A percentile compares a stretch with the other conserved stretches of the same genome.
Conservation (phyloP, 2,797 vertebrate species). For the Gobio occitaniae region DNA sequence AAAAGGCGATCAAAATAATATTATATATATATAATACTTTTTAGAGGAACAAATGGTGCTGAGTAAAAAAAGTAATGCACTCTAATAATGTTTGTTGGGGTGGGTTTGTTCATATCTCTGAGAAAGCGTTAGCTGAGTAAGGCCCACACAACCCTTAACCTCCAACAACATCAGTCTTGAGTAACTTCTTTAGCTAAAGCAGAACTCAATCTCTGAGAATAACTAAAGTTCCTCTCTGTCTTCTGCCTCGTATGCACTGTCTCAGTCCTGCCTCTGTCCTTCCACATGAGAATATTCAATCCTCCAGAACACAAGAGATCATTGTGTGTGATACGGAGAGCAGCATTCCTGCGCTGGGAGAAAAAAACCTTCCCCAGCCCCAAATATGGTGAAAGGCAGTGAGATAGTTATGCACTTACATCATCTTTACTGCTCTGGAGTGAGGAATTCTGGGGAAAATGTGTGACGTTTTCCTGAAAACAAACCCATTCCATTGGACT, state of each 20-base stretch:
- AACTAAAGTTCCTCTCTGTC: neutral
- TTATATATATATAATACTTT: too few relatives aligned
- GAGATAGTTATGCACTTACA: slow-evolving; percentile 53
- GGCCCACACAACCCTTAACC: neutral
- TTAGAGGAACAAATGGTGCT: too few relatives aligned
- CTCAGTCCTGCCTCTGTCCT: neutral
- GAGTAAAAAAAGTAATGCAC: too few relatives aligned
- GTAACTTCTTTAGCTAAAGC: neutral
- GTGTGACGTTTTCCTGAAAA: slow-evolving; percentile 25
- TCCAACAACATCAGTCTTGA: neutral
- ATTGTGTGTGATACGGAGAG: slow-evolving; percentile 24
- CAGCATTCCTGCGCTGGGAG: slow-evolving; percentile 50
- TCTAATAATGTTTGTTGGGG: too few relatives aligned
- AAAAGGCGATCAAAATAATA: too few relatives aligned
- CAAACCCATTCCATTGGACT: neutral
- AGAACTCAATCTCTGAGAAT: neutral
- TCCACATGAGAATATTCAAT: slow-evolving; percentile 3
- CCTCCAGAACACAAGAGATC: neutral
- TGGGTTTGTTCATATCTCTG: too few relatives aligned
- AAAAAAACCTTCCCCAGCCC: slow-evolving; percentile 24
- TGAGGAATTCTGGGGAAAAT: slow-evolving; percentile 34
- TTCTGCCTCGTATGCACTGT: neutral
- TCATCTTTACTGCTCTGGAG: slow-evolving; percentile 40
- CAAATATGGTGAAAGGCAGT: slow-evolving; percentile 50
- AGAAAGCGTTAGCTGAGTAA: too few relatives aligned